Base-by-base conservation (phyloP, 2,113 vertebrate species). In the Hippocampus zosterae region DNA sequence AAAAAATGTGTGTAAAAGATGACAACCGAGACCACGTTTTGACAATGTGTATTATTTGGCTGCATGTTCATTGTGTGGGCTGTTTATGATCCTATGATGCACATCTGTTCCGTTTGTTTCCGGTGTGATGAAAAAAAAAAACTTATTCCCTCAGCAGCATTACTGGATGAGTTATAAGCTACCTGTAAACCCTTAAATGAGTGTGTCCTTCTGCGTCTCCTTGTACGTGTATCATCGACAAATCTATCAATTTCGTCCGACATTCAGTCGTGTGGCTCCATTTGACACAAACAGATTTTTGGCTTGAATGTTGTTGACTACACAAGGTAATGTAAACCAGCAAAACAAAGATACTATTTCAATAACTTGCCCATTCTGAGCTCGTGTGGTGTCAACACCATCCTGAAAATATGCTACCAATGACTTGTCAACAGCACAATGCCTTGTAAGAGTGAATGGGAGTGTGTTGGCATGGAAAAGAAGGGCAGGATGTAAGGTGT, bases 401-500 rank as follows among this genome's bases (percentile, higher is more conserved):
- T 65, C 12, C 71, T 44, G 48, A 76, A 78, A 71, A 60, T 61
- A 41, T 53, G 65, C 42, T 69, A 37, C 62, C 64, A 48, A 61
- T 57, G 27, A 65, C 80, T 78, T 78, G 74, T 85, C 78, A 62
- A 11, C 63, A 1, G 29, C 40, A 29, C 3, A 69, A 59, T 69
- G 73, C 74, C 72, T 80, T 25, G 69, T 3, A 8, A 61, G 53
- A 62, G 57, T 65, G 29, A 65, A 12, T 6, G 21, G 63, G 19
- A 74, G 56, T 72, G 68, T 59, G 70, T 42, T 79, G 80, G 77
- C 73, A 72, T 48, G 70, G 63, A 27, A 11, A 21, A 69, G 69
- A 55, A 37, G 33, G 56, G 67, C 50, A 65, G 69, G 59, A 69
- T 74, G 82, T 92, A 84, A 78, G 73, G 84, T 92, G 87, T 80